Conservation (phyloP, 2,888 invertebrate species). For the Macropis europaea region DNA sequence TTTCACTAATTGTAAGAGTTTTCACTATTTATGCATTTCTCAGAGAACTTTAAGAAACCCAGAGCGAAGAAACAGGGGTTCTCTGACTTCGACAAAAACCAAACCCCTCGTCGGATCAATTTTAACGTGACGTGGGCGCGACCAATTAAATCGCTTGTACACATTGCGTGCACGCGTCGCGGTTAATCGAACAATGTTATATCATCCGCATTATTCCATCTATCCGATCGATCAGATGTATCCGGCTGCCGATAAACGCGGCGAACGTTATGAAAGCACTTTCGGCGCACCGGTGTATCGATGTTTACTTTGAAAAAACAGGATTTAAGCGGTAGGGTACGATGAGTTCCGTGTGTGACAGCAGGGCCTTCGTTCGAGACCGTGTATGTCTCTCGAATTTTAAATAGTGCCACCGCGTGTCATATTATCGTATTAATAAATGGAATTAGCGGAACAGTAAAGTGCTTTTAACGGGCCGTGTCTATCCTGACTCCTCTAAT, state of each 20-base stretch:
- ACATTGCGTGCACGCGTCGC: constrained; percentile 39
- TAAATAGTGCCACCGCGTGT: constrained; percentile 58
- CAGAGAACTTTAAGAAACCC: too few species aligned
- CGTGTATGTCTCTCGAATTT: constrained; percentile 48
- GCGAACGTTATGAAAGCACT: constrained; percentile 56
- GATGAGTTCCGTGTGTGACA: too few species aligned
- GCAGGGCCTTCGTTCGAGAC: too few species aligned
- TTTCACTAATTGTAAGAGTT: too few species aligned
- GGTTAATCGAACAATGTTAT: constrained; percentile 57
- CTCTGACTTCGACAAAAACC: not conserved
- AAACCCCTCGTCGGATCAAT: not conserved
- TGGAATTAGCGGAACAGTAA: constrained; percentile 76
- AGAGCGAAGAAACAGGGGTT: too few species aligned
- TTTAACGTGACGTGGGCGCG: constrained; percentile 5
- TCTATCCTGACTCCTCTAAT: constrained; percentile 74
- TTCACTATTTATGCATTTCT: too few species aligned
- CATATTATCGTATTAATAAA: constrained; percentile 74
- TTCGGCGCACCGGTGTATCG: constrained; percentile 37
- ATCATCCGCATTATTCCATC: constrained; percentile 57
- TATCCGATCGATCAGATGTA: constrained; percentile 57
- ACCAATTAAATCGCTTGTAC: constrained; percentile 48
- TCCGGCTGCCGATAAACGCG: constrained; percentile 57
- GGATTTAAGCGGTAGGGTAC: constrained; percentile 55
- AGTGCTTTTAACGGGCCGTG: constrained; percentile 77
- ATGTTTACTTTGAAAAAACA: constrained; percentile 58